Evolutionary conservation across 2,113 vertebrate species (phyloP).

Genomic region (Platycercus adscitus): DNA sequence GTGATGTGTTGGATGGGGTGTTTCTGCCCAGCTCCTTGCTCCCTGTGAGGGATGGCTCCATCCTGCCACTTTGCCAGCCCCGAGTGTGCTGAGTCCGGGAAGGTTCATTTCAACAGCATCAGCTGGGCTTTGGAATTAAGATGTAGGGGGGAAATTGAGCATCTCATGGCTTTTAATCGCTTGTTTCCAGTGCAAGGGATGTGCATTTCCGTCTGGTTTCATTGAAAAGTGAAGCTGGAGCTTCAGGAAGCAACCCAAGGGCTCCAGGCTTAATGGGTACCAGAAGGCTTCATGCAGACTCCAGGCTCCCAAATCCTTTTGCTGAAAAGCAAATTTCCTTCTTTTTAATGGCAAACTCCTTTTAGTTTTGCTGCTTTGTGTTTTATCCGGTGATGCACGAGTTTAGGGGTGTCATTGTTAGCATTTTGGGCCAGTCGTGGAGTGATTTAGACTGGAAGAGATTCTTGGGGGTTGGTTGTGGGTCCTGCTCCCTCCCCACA

Average conservation of each 20-base stretch:
- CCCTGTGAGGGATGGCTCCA: fast-evolving
- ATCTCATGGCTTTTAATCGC: not conserved
- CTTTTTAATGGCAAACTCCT: not conserved
- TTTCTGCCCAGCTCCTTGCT: not conserved
- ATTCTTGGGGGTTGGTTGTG: fast-evolving
- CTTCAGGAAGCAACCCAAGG: not conserved
- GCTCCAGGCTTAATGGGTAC: not conserved
- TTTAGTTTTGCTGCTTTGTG: not conserved
- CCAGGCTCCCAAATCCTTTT: not conserved
- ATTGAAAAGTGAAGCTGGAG: not conserved
- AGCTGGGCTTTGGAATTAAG: not conserved
- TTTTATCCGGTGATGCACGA: not conserved
- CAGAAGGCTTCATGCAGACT: fast-evolving
- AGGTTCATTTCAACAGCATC: not conserved
- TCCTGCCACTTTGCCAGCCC: not conserved
- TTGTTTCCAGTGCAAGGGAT: too few relatives aligned
- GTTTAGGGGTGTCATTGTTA: not conserved
- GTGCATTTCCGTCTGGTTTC: not conserved
- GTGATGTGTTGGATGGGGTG: not conserved
- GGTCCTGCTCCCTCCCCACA: not conserved
- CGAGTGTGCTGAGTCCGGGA: fast-evolving
- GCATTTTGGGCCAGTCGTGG: fast-evolving
- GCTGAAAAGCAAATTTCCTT: not conserved
- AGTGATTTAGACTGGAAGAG: not conserved
- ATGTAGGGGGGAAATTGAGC: not conserved